phyloP scores from a whole-genome alignment of 1,140 invertebrate species.

The Magallana angulata region DNA sequence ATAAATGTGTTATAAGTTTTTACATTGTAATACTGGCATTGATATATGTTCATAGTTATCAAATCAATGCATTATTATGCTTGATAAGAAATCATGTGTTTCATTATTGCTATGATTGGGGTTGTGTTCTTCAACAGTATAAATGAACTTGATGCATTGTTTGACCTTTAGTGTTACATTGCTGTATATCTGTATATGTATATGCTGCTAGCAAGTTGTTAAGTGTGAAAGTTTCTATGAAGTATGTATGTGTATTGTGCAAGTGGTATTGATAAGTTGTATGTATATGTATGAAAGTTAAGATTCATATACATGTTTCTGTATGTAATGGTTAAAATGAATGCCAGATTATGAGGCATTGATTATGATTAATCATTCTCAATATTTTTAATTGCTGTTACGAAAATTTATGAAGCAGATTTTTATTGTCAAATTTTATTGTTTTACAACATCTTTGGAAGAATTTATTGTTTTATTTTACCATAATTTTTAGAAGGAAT shows the following conservation, averaged over 20 bases:
- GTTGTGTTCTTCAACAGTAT: neutral
- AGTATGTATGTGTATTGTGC: neutral
- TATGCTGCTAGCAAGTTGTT: neutral
- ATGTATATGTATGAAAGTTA: neutral
- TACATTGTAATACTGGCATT: too few species aligned
- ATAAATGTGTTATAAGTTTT: too few species aligned
- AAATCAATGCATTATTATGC: too few species aligned
- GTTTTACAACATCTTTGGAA: neutral
- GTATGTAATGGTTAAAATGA: too few species aligned
- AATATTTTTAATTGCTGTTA: neutral
- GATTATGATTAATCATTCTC: neutral
- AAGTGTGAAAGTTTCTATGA: neutral
- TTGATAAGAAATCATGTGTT: too few species aligned
- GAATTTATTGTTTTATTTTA: constrained; percentile 15
- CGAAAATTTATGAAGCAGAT: constrained; percentile 1
- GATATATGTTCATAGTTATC: too few species aligned
- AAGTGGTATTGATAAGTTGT: neutral
- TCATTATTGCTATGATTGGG: neutral
- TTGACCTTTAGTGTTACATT: neutral
- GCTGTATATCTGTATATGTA: neutral
- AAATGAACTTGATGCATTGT: neutral
- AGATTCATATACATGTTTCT: too few species aligned
- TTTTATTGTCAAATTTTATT: constrained; percentile 7
- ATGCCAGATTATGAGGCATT: neutral
- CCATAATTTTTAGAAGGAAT: neutral